phyloP scores from a whole-genome alignment of 2,888 invertebrate genomes.

The Acrobasis repandana region DNA sequence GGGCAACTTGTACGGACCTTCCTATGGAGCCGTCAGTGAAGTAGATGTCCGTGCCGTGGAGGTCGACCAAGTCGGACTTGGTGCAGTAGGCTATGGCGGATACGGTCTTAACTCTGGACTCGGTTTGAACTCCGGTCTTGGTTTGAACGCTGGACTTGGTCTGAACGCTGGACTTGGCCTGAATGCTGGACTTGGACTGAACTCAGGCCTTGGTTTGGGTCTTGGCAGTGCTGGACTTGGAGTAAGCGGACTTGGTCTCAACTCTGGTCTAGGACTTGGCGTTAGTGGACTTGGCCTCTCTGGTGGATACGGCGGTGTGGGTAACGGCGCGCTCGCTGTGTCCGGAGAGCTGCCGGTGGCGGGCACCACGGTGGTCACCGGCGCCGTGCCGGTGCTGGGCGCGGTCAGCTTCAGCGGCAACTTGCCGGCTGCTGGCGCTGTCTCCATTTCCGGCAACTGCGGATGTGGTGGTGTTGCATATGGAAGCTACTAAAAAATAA shows the following conservation, averaged over 20 bases:
- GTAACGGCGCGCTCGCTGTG: slow-evolving; percentile 39
- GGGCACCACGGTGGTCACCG: slow-evolving; percentile 42
- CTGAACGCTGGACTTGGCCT: neutral
- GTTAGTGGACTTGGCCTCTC: slow-evolving; percentile 10
- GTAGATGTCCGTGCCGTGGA: slow-evolving; percentile 6
- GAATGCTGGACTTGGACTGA: neutral
- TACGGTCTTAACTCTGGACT: neutral
- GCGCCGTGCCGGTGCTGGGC: slow-evolving; percentile 49
- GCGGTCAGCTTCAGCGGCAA: slow-evolving; percentile 45
- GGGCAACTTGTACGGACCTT: slow-evolving; percentile 7
- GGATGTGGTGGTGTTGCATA: slow-evolving; percentile 24
- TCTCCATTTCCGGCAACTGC: slow-evolving; percentile 33
- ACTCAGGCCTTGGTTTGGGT: slow-evolving; percentile 2
- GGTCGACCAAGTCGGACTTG: neutral
- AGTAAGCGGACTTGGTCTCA: neutral
- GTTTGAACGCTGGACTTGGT: neutral
- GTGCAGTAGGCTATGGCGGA: neutral
- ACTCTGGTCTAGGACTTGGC: slow-evolving; percentile 1
- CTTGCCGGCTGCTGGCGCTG: slow-evolving; percentile 42
- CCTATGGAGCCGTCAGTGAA: slow-evolving; percentile 4
- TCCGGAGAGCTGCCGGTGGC: slow-evolving; percentile 41
- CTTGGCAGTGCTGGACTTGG: slow-evolving; percentile 28
- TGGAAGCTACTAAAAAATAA: slow-evolving; percentile 3
- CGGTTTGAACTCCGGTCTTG: neutral
- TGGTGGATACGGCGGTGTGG: slow-evolving; percentile 38